Evolutionary conservation across 2,797 vertebrate genomes (phyloP).

Genomic region (Pelobates cultripes): DNA sequence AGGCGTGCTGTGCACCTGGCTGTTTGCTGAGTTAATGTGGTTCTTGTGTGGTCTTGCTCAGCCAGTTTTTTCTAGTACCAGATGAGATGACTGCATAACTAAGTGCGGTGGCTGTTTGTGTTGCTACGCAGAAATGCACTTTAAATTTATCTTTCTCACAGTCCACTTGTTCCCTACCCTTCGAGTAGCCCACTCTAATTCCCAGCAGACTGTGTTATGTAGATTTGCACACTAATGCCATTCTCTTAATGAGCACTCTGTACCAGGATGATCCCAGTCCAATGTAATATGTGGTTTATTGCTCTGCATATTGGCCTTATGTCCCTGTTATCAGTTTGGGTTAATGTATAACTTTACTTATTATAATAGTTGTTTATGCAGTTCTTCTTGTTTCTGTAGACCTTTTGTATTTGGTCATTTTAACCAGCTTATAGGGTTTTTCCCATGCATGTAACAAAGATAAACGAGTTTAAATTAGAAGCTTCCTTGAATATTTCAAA

Average conservation of each 20-base stretch:
- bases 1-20: neutral
- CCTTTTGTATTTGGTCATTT: neutral
- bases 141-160: constrained; percentile 1
- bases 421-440: neutral
- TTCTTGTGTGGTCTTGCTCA: neutral
- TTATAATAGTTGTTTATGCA: neutral
- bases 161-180: constrained; percentile 7
- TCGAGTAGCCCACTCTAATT: neutral
- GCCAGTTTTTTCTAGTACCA: neutral
- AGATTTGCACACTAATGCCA: neutral
- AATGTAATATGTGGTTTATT: constrained; percentile 24
- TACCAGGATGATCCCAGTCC: constrained; percentile 12
- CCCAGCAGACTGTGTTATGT: neutral
- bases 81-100: neutral
- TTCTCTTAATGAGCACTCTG: constrained; percentile 4
- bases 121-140: constrained; percentile 1
- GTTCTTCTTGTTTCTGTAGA: neutral
- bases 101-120: constrained; percentile 9
- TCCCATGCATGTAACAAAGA: neutral
- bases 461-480: neutral
- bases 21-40: neutral
- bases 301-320: constrained; percentile 29
- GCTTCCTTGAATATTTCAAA: too few species aligned
- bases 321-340: neutral
- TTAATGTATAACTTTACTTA: constrained; percentile 26